phyloP scores from a whole-genome alignment of 2,113 vertebrate genomes.

The Oreochromis niloticus region DNA sequence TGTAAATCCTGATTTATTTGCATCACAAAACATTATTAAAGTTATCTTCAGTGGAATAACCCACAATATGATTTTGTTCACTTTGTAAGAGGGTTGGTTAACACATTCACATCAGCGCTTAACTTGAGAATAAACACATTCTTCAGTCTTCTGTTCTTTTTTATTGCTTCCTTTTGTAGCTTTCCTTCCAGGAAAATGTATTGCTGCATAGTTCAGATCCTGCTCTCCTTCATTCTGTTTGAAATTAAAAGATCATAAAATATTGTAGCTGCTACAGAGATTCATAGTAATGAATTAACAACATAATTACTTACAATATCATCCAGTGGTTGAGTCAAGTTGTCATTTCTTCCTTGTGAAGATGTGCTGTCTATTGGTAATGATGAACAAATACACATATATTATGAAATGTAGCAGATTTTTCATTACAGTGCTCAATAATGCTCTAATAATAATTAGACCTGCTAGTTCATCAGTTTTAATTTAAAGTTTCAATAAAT shows the following conservation, averaged over 20 bases:
- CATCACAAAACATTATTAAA: neutral
- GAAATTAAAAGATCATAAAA: neutral
- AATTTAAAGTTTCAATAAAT: neutral
- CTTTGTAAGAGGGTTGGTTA: rapidly evolving
- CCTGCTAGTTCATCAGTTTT: neutral
- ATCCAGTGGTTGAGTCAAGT: neutral
- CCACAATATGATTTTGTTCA: neutral
- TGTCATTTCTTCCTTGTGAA: neutral
- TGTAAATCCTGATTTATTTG: neutral
- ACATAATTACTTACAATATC: neutral
- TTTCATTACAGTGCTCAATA: neutral
- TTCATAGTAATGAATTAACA: neutral
- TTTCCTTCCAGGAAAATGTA: neutral
- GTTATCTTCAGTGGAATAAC: rapidly evolving
- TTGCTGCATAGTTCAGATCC: neutral
- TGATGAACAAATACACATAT: neutral
- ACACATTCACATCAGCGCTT: neutral
- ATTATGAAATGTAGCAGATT: neutral
- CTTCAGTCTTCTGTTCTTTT: neutral
- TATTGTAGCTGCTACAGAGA: neutral
- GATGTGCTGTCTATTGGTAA: neutral
- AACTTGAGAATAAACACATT: neutral
- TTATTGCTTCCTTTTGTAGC: neutral
- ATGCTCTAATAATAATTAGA: neutral
- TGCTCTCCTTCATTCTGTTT: neutral